These are phyloP conservation scores for Metallyticus violacea DNA, from an alignment of 2,888 invertebrate species.

Conservation along the genomic window DNA sequence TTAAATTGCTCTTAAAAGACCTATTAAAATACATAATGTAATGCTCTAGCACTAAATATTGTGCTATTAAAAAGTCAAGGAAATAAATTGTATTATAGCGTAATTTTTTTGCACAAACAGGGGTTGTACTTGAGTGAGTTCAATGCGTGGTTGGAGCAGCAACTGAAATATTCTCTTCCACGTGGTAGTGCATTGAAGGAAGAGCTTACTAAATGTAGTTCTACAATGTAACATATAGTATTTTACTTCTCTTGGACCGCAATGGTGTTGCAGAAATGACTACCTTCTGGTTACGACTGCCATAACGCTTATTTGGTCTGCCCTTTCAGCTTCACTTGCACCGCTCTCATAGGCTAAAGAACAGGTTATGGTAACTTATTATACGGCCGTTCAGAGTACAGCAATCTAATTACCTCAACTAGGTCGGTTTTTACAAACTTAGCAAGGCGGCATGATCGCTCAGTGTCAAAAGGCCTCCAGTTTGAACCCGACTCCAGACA, in stretches of 20 bases:
- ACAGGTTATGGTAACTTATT: background rate
- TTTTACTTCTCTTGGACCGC: background rate
- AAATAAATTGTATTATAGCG: too few species aligned
- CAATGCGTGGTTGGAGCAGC: background rate
- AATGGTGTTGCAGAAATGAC: background rate
- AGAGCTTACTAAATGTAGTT: background rate
- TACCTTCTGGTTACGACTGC: background rate
- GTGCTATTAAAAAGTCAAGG: too few species aligned
- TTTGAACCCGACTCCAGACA: background rate
- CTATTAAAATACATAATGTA: too few species aligned
- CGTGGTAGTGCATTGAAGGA: background rate
- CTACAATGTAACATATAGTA: background rate
- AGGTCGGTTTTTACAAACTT: background rate
- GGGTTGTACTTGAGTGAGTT: too few species aligned
- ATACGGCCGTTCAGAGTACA: background rate
- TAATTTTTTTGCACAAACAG: too few species aligned
- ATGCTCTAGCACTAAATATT: too few species aligned
- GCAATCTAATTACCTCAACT: background rate
- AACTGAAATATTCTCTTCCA: background rate
- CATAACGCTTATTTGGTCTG: background rate
- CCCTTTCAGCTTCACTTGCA: background rate
- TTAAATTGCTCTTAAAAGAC: too few species aligned
- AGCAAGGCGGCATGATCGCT: background rate
- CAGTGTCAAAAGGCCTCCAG: background rate
- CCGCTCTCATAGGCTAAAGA: background rate